Percentiles rank a stretch among this genome's conserved stretches.
Conservation (phyloP, 2,797 vertebrate genomes). For the Epinephelus malabaricus region DNA sequence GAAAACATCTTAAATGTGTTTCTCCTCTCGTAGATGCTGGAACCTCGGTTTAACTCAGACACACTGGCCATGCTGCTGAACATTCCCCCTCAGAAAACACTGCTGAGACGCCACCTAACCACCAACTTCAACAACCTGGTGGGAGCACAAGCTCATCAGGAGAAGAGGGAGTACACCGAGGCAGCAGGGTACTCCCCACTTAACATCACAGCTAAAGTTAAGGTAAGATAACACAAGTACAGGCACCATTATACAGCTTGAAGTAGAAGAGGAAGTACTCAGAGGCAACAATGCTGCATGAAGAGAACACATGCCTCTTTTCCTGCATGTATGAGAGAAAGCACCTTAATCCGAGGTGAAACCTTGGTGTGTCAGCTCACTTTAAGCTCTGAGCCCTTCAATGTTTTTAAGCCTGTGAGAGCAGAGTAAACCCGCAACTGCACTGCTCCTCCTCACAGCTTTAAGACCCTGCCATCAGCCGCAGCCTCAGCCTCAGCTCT, state of each 20-base stretch:
- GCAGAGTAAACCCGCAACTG: constrained; percentile 29
- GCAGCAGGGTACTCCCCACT: constrained; percentile 89
- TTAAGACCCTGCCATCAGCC: constrained; percentile 40
- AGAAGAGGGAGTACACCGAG: constrained; percentile 92
- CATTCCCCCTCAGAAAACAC: constrained; percentile 96
- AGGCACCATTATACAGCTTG: background rate
- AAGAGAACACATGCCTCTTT: constrained; percentile 9
- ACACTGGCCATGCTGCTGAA: constrained; percentile 96
- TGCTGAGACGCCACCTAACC: constrained; percentile 93
- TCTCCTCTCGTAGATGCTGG: constrained; percentile 89
- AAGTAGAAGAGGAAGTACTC: background rate
- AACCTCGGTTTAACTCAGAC: constrained; percentile 94
- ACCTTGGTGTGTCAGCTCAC: constrained; percentile 50
- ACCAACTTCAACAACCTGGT: constrained; percentile 94
- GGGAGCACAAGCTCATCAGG: constrained; percentile 92
- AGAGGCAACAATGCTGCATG: background rate
- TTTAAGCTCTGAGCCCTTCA: constrained; percentile 45
- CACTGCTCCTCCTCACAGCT: constrained; percentile 41
- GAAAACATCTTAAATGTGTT: too few species aligned
- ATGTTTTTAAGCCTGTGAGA: constrained; percentile 51
- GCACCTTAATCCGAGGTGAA: constrained; percentile 62
- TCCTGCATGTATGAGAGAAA: constrained; percentile 34
- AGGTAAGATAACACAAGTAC: constrained; percentile 82
- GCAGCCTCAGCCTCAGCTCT: constrained; percentile 32
- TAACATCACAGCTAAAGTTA: constrained; percentile 95